Evolutionary conservation across 2,888 invertebrate species (phyloP), one percentile per base, ranked within the genome.

Genomic region (Poecilobothrus nobilitatus): DNA sequence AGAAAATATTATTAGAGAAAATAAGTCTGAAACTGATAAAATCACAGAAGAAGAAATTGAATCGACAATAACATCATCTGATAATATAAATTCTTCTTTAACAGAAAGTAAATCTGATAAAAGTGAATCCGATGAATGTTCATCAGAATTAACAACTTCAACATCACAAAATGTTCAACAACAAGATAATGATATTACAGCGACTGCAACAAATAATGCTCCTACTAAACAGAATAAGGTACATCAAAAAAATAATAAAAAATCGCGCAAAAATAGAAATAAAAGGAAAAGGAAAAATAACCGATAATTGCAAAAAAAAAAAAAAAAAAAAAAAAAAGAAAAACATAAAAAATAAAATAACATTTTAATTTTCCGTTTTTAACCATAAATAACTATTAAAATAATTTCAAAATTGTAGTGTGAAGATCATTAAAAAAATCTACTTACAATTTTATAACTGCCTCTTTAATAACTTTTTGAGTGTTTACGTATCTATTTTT

Each of bases 231-330:
- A n/a, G 10, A 65, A 65, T 15, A 65, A 65, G 65, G 65, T 65
- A 34, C 53, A 53, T 53, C 53, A 53, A 53, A 53, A 53, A 12
- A 65, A 65, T 37, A 65, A 22, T 63, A 63, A 63, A 21, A 63
- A 21, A 63, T 22, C 21, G 22, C 21, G 22, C 21, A 63, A 63
- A 63, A 63, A 63, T 21, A 63, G 34, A 65, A 65, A 65, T 37
- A 65, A 37, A 65, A 65, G 37, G 65, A 65, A 65, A 37, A 33
- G 65, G 37, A 65, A 63, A 22, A 6, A 65, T 34, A 65, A 65
- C 37, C 18, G 65, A 65, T 65, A 65, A 65, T 20, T n/a, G 15
- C 15, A 22, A 64, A 64, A 21, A 18, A 10, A 33, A 64, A 34
- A 64, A 34, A 6, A 7, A 64, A 64, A 18, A 33, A 64, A n/a